Evolutionary conservation across 2,113 vertebrate species (phyloP), one percentile per base, ranked within the genome.

Genomic region (Verasper variegatus): DNA sequence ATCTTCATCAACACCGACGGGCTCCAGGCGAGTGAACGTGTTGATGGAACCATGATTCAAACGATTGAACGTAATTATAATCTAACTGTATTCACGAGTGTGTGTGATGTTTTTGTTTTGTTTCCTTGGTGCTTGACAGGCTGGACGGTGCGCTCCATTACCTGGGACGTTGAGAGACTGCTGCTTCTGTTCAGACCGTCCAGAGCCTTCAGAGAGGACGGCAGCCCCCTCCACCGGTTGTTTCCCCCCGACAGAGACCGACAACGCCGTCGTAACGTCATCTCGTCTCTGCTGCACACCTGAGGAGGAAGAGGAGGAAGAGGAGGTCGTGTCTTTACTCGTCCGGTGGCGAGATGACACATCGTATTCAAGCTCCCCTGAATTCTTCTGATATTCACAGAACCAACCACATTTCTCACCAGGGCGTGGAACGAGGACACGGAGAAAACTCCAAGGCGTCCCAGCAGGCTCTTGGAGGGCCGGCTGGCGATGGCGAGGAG

Each of bases 351-450:
- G 54, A 21, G 15, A 54, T 2, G 45, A 47, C 10, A 12, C 45
- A 11, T 12, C 11, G 45, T 14, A 15, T 45, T 45, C 8, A 14
- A 11, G 47, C 47, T 17, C 17, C 13, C 15, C 13, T 17, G 47
- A 49, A 5, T 49, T 14, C 4, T 0, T 49, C 15, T 51, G 17
- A 51, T 5, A 2, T 18, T 40, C 37, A 10, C 35, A 10, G 35
- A 37, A 37, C 2, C 45, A 47, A 2, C 12, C 27, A 37, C 61
- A 1, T 9, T 18, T 20, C 67, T 81, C 18, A 98, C 97, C 96
- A 98, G 87, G 9, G 97, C 97, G 37, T 98, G 97, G 86, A 99
- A 97, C 6, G 97, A 97, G 1, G 97, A 98, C 64, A 97, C 97
- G 0, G 97, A 98, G 90, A 98, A 95, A 86, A 97, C 92, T 1